Conservation (phyloP, 2,113 vertebrate genomes). For the Haemorhous mexicanus region DNA sequence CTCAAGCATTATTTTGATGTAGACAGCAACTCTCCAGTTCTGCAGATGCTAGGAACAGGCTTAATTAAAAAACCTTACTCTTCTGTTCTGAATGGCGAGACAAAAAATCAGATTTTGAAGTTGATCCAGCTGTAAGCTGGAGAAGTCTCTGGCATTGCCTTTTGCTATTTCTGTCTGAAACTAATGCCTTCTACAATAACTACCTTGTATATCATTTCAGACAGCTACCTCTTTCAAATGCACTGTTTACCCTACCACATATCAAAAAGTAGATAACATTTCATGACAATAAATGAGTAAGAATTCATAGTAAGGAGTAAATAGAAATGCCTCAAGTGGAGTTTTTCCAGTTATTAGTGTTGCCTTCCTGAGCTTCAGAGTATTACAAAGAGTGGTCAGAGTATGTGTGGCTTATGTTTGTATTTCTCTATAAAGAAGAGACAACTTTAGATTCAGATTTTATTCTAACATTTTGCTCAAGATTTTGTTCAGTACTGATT, state of each 20-base stretch:
- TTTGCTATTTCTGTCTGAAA: slow-evolving; percentile 35
- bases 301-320: not conserved
- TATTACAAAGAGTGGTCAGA: not conserved
- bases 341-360: not conserved
- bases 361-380: not conserved
- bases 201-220: not conserved
- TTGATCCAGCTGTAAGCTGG: not conserved
- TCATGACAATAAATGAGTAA: not conserved
- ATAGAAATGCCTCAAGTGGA: not conserved
- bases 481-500: not conserved
- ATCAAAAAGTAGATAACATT: not conserved
- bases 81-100: not conserved
- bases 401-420: not conserved
- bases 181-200: not conserved
- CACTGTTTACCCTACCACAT: not conserved
- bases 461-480: not conserved
- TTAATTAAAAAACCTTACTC: slow-evolving; percentile 40
- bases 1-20: not conserved
- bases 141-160: not conserved
- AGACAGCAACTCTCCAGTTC: not conserved
- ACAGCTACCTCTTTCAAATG: not conserved
- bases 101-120: slow-evolving; percentile 26
- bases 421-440: not conserved
- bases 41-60: not conserved
- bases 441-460: not conserved